These are phyloP conservation scores for Stegastes partitus DNA, from an alignment of 2,113 vertebrate genomes.

Conservation along the genomic window DNA sequence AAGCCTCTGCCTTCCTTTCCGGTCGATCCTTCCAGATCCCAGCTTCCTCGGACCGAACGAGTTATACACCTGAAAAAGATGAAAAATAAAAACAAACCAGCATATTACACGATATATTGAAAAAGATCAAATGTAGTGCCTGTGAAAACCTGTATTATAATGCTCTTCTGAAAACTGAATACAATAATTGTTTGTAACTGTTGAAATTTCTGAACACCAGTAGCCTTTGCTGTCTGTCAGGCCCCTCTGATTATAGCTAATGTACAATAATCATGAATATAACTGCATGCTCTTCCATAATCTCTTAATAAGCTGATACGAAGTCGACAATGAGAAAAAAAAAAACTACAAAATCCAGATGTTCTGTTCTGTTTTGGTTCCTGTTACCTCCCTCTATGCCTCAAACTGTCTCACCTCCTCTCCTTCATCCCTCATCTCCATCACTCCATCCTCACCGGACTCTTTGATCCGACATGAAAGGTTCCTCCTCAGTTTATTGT, in stretches of 20 bases:
- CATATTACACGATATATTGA: conserved; percentile 96
- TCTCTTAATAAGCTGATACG: conserved; percentile 92
- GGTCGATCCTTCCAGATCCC: conserved; percentile 89
- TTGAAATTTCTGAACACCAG: conserved; percentile 92
- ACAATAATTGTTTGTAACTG: conserved; percentile 80
- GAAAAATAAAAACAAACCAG: conserved; percentile 92
- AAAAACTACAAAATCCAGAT: conserved; percentile 66
- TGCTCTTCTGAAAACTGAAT: conserved; percentile 90
- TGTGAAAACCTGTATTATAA: conserved; percentile 99
- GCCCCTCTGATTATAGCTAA: conserved; percentile 95
- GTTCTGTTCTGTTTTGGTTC: conserved; percentile 87
- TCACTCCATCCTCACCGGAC: conserved; percentile 16
- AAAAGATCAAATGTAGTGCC: conserved; percentile 95
- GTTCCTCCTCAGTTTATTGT: not conserved
- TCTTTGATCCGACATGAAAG: not conserved
- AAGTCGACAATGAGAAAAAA: conserved; percentile 86
- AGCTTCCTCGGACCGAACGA: conserved; percentile 93
- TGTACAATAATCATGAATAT: conserved; percentile 96
- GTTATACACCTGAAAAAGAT: conserved; percentile 79
- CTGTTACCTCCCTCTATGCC: conserved; percentile 43
- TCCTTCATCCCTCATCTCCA: conserved; percentile 12
- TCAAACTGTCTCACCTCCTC: conserved; percentile 48
- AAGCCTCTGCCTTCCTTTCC: conserved; percentile 94
- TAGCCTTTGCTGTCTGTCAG: conserved; percentile 99
- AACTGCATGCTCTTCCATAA: conserved; percentile 98